phyloP scores from a whole-genome alignment of 2,113 vertebrate genomes.

The Mesoclemmys tuberculata region DNA sequence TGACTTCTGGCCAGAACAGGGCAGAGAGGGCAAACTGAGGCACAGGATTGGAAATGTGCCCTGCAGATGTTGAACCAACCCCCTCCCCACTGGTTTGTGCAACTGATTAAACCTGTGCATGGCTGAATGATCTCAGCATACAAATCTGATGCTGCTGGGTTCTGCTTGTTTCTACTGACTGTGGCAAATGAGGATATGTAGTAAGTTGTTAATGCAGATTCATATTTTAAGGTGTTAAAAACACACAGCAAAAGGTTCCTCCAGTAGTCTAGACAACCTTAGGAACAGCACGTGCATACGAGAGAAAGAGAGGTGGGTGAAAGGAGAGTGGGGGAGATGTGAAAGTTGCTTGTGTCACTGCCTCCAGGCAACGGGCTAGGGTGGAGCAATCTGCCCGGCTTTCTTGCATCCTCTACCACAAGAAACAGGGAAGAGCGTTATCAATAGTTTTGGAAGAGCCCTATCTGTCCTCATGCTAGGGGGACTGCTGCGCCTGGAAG shows the following conservation, averaged over 20 bases:
- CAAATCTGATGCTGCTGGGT: neutral
- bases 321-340: neutral
- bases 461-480: neutral
- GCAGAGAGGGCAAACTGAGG: neutral
- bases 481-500: neutral
- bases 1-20: neutral
- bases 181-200: neutral
- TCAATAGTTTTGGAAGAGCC: neutral
- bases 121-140: neutral
- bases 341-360: neutral
- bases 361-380: neutral
- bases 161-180: neutral
- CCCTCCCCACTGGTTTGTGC: neutral
- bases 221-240: neutral
- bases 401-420: neutral
- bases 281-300: neutral
- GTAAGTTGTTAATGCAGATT: neutral
- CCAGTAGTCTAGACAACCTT: neutral
- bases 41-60: fast-evolving
- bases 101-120: neutral
- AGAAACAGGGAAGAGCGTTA: fast-evolving
- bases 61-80: neutral
- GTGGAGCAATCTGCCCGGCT: neutral
- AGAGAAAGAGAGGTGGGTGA: neutral
- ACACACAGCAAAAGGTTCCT: neutral